Evolutionary conservation across 2,797 vertebrate species (phyloP).

Genomic region (Pseudochirops cupreus): DNA sequence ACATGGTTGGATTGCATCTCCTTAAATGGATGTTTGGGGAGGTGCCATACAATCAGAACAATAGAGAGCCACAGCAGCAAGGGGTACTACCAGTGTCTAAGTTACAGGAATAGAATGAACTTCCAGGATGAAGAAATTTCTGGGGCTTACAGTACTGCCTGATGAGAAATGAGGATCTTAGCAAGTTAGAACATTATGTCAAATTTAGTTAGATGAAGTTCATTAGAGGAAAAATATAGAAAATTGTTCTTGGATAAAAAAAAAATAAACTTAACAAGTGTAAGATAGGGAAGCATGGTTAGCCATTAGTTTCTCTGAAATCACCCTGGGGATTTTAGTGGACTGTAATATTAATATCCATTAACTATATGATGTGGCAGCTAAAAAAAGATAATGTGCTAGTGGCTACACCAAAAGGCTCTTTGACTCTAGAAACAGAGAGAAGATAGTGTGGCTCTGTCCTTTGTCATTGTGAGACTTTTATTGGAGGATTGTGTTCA

Average conservation of each 20-base stretch:
- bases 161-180: not conserved
- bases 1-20: not conserved
- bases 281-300: not conserved
- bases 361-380: not conserved
- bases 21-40: too few species aligned
- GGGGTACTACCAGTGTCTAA: not conserved
- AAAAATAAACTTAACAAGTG: not conserved
- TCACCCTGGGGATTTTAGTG: not conserved
- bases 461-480: not conserved
- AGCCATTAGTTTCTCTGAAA: not conserved
- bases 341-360: not conserved
- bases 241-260: not conserved
- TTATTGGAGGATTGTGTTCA: not conserved
- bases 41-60: not conserved
- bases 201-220: not conserved
- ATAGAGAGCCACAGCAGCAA: not conserved
- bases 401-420: fast-evolving
- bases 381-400: not conserved
- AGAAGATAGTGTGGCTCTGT: not conserved
- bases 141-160: not conserved
- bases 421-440: not conserved
- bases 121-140: not conserved
- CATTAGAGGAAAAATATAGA: not conserved
- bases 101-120: not conserved
- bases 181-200: not conserved